Evolutionary conservation across 1,140 invertebrate genomes (phyloP).

Genomic region (Piezodorus guildinii): DNA sequence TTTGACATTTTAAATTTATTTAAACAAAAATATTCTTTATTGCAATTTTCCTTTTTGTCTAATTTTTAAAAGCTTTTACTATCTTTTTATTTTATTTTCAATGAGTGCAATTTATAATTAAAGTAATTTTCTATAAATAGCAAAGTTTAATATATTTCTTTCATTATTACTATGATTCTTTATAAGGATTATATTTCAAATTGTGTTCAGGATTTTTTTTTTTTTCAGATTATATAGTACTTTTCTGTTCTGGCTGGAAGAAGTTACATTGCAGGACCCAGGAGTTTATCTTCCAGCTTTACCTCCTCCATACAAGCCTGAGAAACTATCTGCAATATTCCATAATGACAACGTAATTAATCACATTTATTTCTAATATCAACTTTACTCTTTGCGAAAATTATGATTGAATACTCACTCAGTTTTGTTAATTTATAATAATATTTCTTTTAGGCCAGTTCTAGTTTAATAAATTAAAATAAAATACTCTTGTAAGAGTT

Average conservation of each 20-base stretch:
- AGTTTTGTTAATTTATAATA: neutral
- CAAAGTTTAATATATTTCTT: neutral
- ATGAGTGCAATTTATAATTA: too few species aligned
- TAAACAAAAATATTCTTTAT: too few species aligned
- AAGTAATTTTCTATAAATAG: too few species aligned
- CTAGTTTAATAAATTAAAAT: neutral
- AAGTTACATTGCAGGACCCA: slow-evolving; percentile 56
- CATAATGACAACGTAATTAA: slow-evolving; percentile 39
- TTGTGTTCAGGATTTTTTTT: neutral
- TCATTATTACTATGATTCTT: slow-evolving; percentile 6
- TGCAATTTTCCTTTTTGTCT: too few species aligned
- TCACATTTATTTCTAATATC: neutral
- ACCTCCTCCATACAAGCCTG: slow-evolving; percentile 56
- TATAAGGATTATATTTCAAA: slow-evolving; percentile 11
- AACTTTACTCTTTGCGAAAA: neutral
- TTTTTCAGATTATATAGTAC: slow-evolving; percentile 47
- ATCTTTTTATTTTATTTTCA: too few species aligned
- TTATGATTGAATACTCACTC: too few species aligned
- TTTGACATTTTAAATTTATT: too few species aligned
- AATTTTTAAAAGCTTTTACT: too few species aligned
- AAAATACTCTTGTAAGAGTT: too few species aligned
- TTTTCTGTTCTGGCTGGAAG: slow-evolving; percentile 64
- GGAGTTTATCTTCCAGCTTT: slow-evolving; percentile 57
- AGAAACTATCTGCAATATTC: slow-evolving; percentile 41
- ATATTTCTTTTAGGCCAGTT: neutral